These are phyloP conservation scores for Propithecus perrieri DNA, from an alignment of 2,797 vertebrate genomes.

Conservation along the genomic window DNA sequence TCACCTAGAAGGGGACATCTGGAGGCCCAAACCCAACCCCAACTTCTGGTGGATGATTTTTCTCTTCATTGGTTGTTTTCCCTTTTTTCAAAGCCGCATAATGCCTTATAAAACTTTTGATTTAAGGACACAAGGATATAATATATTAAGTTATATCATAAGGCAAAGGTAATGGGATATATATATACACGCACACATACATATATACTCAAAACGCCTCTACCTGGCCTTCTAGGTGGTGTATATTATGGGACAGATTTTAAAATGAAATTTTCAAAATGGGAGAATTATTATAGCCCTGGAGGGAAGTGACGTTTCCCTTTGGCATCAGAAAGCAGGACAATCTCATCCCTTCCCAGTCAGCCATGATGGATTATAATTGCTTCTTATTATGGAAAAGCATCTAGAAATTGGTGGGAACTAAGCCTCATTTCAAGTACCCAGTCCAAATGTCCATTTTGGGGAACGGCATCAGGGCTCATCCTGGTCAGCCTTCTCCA, in stretches of 20 bases:
- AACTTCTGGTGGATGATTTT: neutral
- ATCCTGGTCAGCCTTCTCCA: neutral
- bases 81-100: neutral
- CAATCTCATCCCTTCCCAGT: no score
- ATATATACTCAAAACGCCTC: neutral
- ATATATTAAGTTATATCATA: neutral
- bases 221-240: neutral
- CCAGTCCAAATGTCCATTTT: neutral
- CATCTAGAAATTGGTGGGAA: neutral
- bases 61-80: neutral
- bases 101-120: neutral
- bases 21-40: neutral
- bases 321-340: neutral
- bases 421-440: neutral
- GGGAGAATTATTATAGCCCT: neutral
- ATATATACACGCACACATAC: neutral
- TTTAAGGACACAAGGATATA: neutral
- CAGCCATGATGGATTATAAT: neutral
- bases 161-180: neutral
- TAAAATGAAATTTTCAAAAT: neutral
- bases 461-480: accelerated
- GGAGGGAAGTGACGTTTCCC: accelerated
- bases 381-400: neutral
- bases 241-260: neutral
- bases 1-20: neutral